Percentiles rank a stretch among this genome's conserved stretches.
phyloP scores from a whole-genome alignment of 2,113 vertebrate genomes.

The Chunga burmeisteri region DNA sequence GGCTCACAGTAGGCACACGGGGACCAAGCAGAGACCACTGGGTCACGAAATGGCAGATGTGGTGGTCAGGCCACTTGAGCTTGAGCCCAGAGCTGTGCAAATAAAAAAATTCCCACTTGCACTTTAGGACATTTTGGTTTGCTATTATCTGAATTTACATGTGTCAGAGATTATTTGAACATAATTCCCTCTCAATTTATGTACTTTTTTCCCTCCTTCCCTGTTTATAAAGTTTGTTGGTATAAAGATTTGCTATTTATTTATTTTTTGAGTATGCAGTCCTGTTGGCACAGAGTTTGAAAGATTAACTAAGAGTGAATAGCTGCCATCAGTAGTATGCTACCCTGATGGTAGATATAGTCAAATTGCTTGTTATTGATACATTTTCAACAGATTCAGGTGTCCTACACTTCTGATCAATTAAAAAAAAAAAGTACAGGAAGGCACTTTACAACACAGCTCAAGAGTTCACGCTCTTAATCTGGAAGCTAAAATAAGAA shows the following conservation, averaged over 20 bases:
- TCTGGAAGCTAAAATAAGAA: conserved; percentile 55
- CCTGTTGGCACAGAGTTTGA: not conserved
- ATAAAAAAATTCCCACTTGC: not conserved
- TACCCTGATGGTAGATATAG: not conserved
- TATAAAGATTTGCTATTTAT: not conserved
- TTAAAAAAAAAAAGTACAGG: not conserved
- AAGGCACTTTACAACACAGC: not conserved
- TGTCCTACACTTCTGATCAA: not conserved
- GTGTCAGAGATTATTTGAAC: not conserved
- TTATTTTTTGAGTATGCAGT: not conserved
- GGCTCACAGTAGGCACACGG: not conserved
- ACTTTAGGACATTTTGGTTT: not conserved
- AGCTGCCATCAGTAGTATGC: not conserved
- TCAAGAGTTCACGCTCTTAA: conserved; percentile 38
- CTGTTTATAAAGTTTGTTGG: not conserved
- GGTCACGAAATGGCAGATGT: not conserved
- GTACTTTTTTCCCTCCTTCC: not conserved
- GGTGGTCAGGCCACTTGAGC: not conserved
- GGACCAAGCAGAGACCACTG: not conserved
- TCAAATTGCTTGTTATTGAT: not conserved
- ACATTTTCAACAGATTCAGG: not conserved
- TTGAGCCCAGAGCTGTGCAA: not conserved
- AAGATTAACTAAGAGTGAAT: not conserved
- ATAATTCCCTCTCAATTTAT: not conserved
- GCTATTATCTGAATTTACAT: not conserved